Evolutionary conservation across 2,113 vertebrate genomes (phyloP), one percentile per base, ranked within the genome.

Genomic region (Ramphastos sulfuratus): DNA sequence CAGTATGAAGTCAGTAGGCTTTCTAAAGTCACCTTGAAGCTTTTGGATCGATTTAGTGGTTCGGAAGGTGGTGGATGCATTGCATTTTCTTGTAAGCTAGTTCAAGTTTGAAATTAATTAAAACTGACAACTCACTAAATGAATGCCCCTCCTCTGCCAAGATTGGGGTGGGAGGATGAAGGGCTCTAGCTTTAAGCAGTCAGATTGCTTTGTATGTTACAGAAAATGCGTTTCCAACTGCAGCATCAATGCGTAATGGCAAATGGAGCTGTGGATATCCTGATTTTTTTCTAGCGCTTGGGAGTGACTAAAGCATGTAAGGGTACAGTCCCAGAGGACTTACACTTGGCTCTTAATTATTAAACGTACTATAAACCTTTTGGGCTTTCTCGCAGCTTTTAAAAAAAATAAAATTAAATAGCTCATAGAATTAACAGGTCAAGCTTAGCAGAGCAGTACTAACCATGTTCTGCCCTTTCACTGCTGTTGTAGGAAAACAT

Each of bases 31-130:
- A 94, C 76, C 54, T 20, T 87, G 91, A 74, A 80, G 65, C 76
- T 92, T 95, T 75, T 87, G 88, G 42, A 92, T 85, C 82, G 85
- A 92, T 90, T 83, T 78, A 90, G 79, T 75, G 66, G 48, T 92
- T 81, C 76, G 20, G 55, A 78, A 56, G 16, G 46, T 69, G 50
- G 15, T 85, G 48, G 7, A 24, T 76, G 28, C 67, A 69, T 87
- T 54, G 19, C 35, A 48, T 48, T 91, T 84, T 82, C 59, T 71
- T 48, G 46, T 55, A 55, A 81, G 46, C 44, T 52, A 35, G 27
- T 83, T 94, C 65, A 66, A 42, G 17, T 77, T 87, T 63, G 72
- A 84, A 84, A 69, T 71, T 9, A 79, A 82, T 80, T 74, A 25
- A 60, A 85, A 48, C 33, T 81, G 82, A 52, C n/a, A 81, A 4